Percentiles rank a stretch among this genome's conserved stretches.
Conservation (phyloP, 2,113 vertebrate genomes). For the Daphoenositta chrysoptera region DNA sequence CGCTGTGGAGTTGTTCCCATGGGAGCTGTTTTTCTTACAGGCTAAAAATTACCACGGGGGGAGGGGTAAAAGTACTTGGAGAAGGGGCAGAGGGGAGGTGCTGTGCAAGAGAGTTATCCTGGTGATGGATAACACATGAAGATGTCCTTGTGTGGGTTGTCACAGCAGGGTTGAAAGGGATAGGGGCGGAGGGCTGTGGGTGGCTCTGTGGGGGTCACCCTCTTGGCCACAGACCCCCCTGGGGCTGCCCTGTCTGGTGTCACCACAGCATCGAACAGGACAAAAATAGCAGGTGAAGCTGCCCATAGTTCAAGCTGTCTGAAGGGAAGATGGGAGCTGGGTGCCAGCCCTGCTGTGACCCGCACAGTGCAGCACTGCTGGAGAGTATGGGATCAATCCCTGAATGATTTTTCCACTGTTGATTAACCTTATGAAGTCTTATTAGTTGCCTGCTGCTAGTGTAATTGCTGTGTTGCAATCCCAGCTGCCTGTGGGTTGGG, state of each 20-base stretch:
- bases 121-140: not conserved
- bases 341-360: not conserved
- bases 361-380: not conserved
- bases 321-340: not conserved
- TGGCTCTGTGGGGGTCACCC: not conserved
- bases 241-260: not conserved
- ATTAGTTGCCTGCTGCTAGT: not conserved
- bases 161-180: not conserved
- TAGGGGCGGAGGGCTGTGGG: not conserved
- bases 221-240: not conserved
- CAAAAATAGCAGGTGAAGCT: not conserved
- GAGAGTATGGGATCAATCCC: not conserved
- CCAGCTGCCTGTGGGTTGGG: not conserved
- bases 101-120: not conserved
- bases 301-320: not conserved
- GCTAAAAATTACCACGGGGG: accelerated
- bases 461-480: not conserved
- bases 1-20: accelerated
- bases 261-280: not conserved
- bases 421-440: not conserved
- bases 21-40: not conserved
- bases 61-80: not conserved
- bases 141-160: not conserved
- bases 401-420: conserved; percentile 33
- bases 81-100: not conserved